A percentile compares a stretch with the other conserved stretches of the same genome.
Conservation (phyloP, 2,888 invertebrate genomes). For the Miltochrista miniata region DNA sequence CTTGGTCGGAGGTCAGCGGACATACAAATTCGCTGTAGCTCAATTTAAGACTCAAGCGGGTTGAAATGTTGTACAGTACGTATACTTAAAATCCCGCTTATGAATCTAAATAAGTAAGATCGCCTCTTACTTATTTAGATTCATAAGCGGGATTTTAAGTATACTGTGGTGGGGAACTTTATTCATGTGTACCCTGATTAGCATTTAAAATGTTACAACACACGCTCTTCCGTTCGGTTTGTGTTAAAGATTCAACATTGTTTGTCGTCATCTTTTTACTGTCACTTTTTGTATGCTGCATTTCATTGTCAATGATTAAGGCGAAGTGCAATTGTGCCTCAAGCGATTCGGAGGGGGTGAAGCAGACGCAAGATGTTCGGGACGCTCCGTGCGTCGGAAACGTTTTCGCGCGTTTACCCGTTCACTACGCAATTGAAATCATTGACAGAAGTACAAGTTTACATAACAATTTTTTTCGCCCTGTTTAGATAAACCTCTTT, state of each 20-base stretch:
- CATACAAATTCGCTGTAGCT: slow-evolving; percentile 36
- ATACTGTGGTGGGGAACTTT: slow-evolving; percentile 53
- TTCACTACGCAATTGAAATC: too few relatives aligned
- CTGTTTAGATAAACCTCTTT: too few relatives aligned
- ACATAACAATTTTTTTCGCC: too few relatives aligned
- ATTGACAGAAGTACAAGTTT: too few relatives aligned
- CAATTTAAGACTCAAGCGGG: slow-evolving; percentile 21
- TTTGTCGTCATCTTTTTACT: slow-evolving; percentile 16
- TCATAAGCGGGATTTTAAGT: slow-evolving; percentile 21
- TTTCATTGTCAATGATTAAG: background rate
- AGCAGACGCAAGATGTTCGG: too few relatives aligned
- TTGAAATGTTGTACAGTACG: slow-evolving; percentile 32
- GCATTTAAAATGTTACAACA: slow-evolving; percentile 53
- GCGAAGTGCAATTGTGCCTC: too few relatives aligned
- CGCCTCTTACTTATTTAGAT: slow-evolving; percentile 43
- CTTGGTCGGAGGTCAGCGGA: slow-evolving; percentile 41
- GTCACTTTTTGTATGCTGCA: slow-evolving; percentile 4
- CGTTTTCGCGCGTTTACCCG: too few relatives aligned
- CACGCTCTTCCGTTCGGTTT: slow-evolving; percentile 19
- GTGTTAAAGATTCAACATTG: slow-evolving; percentile 24
- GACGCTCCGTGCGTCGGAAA: too few relatives aligned
- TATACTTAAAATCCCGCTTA: slow-evolving; percentile 26
- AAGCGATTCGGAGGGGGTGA: too few relatives aligned
- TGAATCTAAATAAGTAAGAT: slow-evolving; percentile 42
- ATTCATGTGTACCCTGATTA: slow-evolving; percentile 48